These are phyloP conservation scores for Catocala sponsa DNA, from an alignment of 2,888 invertebrate species.

Conservation along the genomic window DNA sequence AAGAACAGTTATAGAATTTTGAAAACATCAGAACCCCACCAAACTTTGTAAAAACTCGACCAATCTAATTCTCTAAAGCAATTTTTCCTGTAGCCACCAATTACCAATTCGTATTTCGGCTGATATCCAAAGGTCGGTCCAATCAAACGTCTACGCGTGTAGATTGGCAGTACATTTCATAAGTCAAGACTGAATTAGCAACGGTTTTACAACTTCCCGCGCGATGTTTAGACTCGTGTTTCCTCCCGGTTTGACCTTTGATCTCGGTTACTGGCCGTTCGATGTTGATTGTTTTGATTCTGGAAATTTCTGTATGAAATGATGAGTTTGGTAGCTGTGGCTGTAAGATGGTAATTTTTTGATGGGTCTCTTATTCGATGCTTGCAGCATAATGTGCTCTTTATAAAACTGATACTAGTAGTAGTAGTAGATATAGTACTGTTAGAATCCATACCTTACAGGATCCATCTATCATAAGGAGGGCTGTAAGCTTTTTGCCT, in stretches of 20 bases:
- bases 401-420: no score
- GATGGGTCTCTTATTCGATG: no score
- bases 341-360: no score
- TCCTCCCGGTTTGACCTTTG: slow-evolving; percentile 42
- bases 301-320: no score
- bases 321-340: no score
- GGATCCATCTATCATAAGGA: no score
- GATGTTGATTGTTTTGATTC: background rate
- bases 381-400: no score
- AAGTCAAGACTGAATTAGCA: slow-evolving; percentile 51
- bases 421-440: no score
- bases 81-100: slow-evolving; percentile 3
- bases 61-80: background rate
- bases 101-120: slow-evolving; percentile 7
- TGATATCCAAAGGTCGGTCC: slow-evolving; percentile 17
- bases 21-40: no score
- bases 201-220: slow-evolving; percentile 53
- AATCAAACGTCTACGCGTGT: slow-evolving; percentile 24
- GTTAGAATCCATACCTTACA: no score
- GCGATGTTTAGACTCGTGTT: slow-evolving; percentile 56
- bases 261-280: slow-evolving; percentile 7
- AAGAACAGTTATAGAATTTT: no score
- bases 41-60: background rate
- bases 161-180: slow-evolving; percentile 30
- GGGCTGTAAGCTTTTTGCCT: no score